phyloP scores from a whole-genome alignment of 37 sponge, comb jelly and placozoan genomes.

The Mnemiopsis leidyi region DNA sequence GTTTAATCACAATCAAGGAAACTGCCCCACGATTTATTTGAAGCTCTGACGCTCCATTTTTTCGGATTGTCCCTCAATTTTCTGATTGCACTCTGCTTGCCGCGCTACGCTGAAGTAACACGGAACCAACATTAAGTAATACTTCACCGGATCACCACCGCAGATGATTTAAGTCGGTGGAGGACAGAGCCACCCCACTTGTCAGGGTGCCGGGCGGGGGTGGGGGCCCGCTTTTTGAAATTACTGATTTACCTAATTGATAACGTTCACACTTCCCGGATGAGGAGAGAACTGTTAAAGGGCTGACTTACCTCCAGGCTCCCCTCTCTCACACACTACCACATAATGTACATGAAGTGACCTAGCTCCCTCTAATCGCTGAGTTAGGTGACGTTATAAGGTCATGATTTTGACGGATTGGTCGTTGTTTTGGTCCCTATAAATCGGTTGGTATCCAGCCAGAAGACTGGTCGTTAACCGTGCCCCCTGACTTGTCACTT shows the following conservation, averaged over 20 bases:
- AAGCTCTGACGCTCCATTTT: background rate
- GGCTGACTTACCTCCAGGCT: background rate
- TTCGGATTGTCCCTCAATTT: background rate
- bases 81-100: background rate
- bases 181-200: no score
- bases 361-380: background rate
- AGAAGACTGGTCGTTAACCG: background rate
- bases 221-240: background rate
- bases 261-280: background rate
- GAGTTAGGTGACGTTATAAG: background rate
- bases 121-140: background rate
- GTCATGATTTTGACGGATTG: background rate
- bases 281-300: background rate
- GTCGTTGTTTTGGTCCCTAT: background rate
- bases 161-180: background rate
- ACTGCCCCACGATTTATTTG: background rate
- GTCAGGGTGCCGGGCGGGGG: no score
- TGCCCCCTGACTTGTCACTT: background rate
- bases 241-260: background rate
- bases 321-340: no score
- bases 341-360: background rate
- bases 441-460: background rate
- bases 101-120: background rate
- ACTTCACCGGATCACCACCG: background rate
- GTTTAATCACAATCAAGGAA: background rate